phyloP scores from a whole-genome alignment of 2,888 invertebrate species.

The Diogma glabrata region DNA sequence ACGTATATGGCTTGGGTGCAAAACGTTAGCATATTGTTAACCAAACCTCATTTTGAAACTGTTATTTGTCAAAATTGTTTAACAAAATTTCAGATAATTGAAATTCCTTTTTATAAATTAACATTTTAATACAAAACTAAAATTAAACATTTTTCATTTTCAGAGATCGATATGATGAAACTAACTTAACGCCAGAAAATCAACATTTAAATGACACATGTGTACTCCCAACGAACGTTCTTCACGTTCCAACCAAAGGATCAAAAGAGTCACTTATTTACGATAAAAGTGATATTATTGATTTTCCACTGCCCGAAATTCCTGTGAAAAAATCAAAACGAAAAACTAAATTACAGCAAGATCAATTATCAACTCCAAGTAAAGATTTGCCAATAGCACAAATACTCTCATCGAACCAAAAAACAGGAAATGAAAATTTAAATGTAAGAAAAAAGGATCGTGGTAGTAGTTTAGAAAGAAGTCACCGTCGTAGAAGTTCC shows the following conservation, averaged over 20 bases:
- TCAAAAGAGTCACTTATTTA: slow-evolving; percentile 4
- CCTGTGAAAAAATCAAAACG: slow-evolving; percentile 28
- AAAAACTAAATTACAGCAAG: neutral
- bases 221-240: slow-evolving; percentile 1
- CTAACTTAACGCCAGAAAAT: slow-evolving; percentile 1
- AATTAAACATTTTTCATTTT: neutral
- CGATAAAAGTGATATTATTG: slow-evolving; percentile 32
- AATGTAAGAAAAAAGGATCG: slow-evolving; percentile 10
- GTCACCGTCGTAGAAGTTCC: neutral
- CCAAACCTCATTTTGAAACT: too few relatives aligned
- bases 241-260: neutral
- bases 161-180: slow-evolving; percentile 2
- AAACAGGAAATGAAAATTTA: neutral
- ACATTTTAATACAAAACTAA: too few relatives aligned
- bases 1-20: too few relatives aligned
- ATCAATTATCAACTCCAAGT: neutral
- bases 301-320: slow-evolving; percentile 33
- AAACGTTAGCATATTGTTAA: too few relatives aligned
- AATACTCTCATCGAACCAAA: neutral
- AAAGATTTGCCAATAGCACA: slow-evolving; percentile 6
- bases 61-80: too few relatives aligned
- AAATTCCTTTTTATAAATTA: too few relatives aligned
- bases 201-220: neutral
- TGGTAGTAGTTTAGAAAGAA: slow-evolving; percentile 9
- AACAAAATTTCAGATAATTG: too few relatives aligned